phyloP scores from a whole-genome alignment of 2,113 vertebrate species.

The Gopherus flavomarginatus region DNA sequence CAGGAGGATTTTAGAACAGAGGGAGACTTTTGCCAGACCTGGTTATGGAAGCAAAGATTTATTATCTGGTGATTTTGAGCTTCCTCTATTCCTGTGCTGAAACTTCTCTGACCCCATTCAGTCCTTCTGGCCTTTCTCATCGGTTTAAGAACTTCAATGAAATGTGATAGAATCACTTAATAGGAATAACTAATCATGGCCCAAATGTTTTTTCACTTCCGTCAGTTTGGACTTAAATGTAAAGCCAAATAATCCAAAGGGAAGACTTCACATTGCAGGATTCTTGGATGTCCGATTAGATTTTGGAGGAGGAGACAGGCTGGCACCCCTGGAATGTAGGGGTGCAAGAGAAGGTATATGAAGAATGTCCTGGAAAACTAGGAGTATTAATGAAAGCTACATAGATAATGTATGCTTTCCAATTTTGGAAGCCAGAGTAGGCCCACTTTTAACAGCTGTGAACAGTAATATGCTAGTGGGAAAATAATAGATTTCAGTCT shows the following conservation, averaged over 20 bases:
- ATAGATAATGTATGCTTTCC: neutral
- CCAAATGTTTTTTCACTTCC: neutral
- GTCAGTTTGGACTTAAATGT: neutral
- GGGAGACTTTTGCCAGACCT: neutral
- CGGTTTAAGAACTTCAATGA: neutral
- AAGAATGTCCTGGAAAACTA: neutral
- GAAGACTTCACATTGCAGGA: neutral
- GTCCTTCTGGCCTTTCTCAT: neutral
- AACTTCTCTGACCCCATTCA: neutral
- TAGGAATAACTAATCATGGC: neutral
- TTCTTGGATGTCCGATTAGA: neutral
- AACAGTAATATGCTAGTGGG: neutral
- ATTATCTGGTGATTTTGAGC: neutral
- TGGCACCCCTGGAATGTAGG: neutral
- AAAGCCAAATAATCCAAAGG: neutral
- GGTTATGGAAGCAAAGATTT: neutral
- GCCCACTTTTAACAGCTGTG: conserved; percentile 17
- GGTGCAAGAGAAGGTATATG: conserved; percentile 3
- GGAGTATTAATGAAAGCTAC: neutral
- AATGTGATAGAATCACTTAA: neutral
- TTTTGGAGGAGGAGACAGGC: neutral
- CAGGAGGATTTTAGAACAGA: neutral
- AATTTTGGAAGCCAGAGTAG: conserved; percentile 20
- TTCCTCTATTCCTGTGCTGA: neutral
- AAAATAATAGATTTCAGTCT: conserved; percentile 44